Evolutionary conservation across 2,888 invertebrate genomes (phyloP).

Genomic region (Standfussiana lucernea): DNA sequence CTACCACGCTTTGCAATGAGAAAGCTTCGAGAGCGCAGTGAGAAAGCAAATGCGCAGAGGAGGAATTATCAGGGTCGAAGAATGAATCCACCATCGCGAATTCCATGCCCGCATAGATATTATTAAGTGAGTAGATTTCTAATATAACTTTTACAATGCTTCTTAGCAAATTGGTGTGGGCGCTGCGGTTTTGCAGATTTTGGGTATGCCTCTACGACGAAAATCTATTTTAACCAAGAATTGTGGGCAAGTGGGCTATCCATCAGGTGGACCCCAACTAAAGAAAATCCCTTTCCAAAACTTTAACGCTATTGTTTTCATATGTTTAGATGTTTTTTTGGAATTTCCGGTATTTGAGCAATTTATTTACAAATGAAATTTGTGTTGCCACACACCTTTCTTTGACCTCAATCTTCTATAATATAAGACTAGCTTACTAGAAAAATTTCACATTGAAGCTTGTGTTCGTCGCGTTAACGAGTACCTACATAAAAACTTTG

Average conservation of each 20-base stretch:
- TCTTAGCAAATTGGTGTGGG: neutral
- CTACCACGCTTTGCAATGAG: conserved; percentile 87
- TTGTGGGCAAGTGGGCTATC: neutral
- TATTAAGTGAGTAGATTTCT: conserved; percentile 52
- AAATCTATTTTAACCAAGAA: no score
- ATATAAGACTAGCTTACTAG: conserved; percentile 77
- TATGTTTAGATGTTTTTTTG: conserved; percentile 14
- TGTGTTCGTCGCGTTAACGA: conserved; percentile 42
- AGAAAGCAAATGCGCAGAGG: conserved; percentile 78
- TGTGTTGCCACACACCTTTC: conserved; percentile 78
- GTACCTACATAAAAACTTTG: conserved; percentile 22
- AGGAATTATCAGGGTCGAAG: conserved; percentile 73
- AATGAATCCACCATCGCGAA: conserved; percentile 64
- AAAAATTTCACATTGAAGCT: conserved; percentile 59
- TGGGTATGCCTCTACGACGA: neutral
- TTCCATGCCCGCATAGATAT: conserved; percentile 67
- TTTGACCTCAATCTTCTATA: conserved; percentile 79
- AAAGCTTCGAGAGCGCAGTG: conserved; percentile 81
- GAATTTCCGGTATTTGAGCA: conserved; percentile 47
- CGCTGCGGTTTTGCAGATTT: no score
- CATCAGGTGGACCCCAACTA: neutral
- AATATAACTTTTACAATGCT: conserved; percentile 9
- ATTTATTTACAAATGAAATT: conserved; percentile 73
- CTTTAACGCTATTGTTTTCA: neutral
- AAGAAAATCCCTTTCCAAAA: neutral